phyloP scores from a whole-genome alignment of 2,888 invertebrate genomes.

The Leptinotarsa haldemani region DNA sequence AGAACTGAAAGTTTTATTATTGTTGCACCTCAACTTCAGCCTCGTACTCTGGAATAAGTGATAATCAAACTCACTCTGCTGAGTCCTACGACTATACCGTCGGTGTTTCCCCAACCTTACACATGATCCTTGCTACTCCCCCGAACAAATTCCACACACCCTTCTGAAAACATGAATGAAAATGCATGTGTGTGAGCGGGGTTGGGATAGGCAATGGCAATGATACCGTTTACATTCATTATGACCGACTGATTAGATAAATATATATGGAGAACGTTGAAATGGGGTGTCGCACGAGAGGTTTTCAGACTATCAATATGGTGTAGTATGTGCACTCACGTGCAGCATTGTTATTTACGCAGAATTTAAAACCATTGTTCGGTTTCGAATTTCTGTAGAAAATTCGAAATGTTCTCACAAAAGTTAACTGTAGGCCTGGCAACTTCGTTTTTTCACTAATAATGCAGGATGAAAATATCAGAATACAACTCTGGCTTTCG shows the following conservation, averaged over 20 bases:
- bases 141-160: constrained; percentile 43
- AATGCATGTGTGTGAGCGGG: constrained; percentile 41
- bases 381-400: not conserved
- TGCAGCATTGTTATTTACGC: not conserved
- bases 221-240: constrained; percentile 36
- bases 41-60: not conserved
- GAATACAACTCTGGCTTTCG: no score
- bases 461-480: no score
- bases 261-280: constrained; percentile 23
- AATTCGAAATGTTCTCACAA: not conserved
- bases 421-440: no score
- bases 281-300: constrained; percentile 15
- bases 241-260: constrained; percentile 36
- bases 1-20: not conserved
- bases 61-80: not conserved
- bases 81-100: constrained; percentile 5
- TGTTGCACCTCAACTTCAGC: not conserved
- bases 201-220: constrained; percentile 45
- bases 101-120: constrained; percentile 17
- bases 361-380: not conserved
- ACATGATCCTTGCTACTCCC: constrained; percentile 36
- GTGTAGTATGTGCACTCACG: not conserved
- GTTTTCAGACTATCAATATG: constrained; percentile 11
- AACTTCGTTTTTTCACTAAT: no score
- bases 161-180: constrained; percentile 47